phyloP scores from a whole-genome alignment of 2,113 vertebrate species.

The Prietella phreatophila region DNA sequence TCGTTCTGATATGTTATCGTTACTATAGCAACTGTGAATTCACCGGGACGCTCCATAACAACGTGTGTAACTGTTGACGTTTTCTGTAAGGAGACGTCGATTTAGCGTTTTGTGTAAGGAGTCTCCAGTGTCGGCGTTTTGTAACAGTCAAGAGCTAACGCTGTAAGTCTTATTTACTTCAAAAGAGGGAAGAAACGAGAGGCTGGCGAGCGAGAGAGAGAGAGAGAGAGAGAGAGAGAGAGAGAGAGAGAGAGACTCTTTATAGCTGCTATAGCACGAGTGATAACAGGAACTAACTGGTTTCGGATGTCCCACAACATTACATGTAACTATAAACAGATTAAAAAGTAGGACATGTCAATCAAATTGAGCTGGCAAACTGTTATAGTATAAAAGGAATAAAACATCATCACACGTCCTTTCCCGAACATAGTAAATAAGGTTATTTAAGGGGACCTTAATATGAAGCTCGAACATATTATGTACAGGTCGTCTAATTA shows the following conservation, averaged over 20 bases:
- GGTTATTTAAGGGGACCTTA: not conserved
- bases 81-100: not conserved
- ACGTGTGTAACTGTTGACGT: not conserved
- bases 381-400: not conserved
- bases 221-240: not conserved
- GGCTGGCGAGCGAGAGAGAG: not conserved
- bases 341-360: not conserved
- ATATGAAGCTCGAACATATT: not conserved
- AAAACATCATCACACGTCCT: not conserved
- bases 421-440: too few relatives aligned
- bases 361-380: not conserved
- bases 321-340: not conserved
- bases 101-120: not conserved
- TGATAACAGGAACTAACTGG: too few relatives aligned
- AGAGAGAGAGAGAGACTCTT: not conserved
- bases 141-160: not conserved
- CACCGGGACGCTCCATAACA: not conserved
- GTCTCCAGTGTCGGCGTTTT: not conserved
- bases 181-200: not conserved
- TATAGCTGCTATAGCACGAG: not conserved
- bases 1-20: not conserved
- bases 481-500: slow-evolving; percentile 23
- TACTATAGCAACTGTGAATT: too few relatives aligned
- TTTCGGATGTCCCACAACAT: not conserved
- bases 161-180: not conserved